A percentile compares a stretch with the other conserved stretches of the same genome.
These are phyloP conservation scores for Eurytemora carolleeae DNA, from an alignment of 1,140 invertebrate species.

Conservation along the genomic window DNA sequence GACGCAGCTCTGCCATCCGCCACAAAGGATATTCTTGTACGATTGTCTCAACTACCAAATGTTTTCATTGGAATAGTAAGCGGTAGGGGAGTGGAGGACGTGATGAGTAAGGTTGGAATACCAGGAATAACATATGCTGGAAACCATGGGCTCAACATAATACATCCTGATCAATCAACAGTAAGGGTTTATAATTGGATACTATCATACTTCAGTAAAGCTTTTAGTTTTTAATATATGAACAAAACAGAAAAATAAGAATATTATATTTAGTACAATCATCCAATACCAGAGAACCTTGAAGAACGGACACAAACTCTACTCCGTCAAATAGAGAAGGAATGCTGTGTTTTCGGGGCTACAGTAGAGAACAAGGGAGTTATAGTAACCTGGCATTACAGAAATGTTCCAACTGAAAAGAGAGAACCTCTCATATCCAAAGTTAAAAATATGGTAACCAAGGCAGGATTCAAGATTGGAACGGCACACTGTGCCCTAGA, in stretches of 20 bases:
- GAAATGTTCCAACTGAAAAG: too few relatives aligned
- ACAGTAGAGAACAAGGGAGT: too few relatives aligned
- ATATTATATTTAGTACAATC: slow-evolving; percentile 55
- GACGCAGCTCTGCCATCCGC: slow-evolving; percentile 58
- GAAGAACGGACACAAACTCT: too few relatives aligned
- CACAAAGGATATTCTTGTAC: slow-evolving; percentile 58
- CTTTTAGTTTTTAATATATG: slow-evolving; percentile 64
- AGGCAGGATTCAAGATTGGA: too few relatives aligned
- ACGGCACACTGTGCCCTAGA: too few relatives aligned
- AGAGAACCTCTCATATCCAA: too few relatives aligned
- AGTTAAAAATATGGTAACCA: too few relatives aligned
- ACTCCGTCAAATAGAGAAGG: too few relatives aligned
- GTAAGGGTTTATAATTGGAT: slow-evolving; percentile 53
- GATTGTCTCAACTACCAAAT: slow-evolving; percentile 62
- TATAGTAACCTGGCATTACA: too few relatives aligned
- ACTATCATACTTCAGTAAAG: slow-evolving; percentile 51
- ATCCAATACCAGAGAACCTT: too few relatives aligned
- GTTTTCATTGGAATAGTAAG: slow-evolving; percentile 72
- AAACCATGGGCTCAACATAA: slow-evolving; percentile 66
- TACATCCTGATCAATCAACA: slow-evolving; percentile 74
- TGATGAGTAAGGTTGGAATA: slow-evolving; percentile 72
- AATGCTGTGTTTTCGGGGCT: too few relatives aligned
- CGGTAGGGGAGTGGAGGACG: slow-evolving; percentile 62
- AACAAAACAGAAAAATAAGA: slow-evolving; percentile 78
- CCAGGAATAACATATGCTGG: slow-evolving; percentile 68